These are phyloP conservation scores for Ascidia mentula DNA, from an alignment of 23 tunicate genomes.

Conservation along the genomic window DNA sequence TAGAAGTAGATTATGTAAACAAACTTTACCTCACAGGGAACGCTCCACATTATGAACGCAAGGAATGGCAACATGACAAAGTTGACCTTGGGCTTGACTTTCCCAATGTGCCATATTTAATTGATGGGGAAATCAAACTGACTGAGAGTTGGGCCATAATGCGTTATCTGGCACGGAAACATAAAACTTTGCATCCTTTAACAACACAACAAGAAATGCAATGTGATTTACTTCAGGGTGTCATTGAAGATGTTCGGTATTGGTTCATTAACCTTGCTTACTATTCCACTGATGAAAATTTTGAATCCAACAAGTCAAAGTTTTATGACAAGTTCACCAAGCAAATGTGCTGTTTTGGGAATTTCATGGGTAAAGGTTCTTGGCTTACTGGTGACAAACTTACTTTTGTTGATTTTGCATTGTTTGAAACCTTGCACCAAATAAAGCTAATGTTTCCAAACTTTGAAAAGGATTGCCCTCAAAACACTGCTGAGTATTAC, in stretches of 20 bases:
- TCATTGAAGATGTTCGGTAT: conserved; percentile 46
- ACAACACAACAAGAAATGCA: conserved; percentile 19
- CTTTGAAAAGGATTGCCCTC: conserved; percentile 17
- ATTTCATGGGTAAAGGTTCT: conserved; percentile 14
- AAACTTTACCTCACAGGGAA: conserved; percentile 39
- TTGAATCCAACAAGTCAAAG: conserved; percentile 8
- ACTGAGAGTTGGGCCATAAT: conserved; percentile 89
- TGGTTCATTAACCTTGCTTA: conserved; percentile 52
- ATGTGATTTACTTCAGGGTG: conserved; percentile 58
- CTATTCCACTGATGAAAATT: conserved; percentile 13
- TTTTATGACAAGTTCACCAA: conserved; percentile 5
- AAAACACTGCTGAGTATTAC: conserved; percentile 24
- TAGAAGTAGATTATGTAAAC: conserved; percentile 35
- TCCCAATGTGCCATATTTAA: conserved; percentile 81
- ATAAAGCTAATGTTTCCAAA: conserved; percentile 40
- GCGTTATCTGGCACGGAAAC: conserved; percentile 60
- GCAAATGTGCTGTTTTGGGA: conserved; percentile 30
- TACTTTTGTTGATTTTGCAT: conserved; percentile 72
- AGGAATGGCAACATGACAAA: conserved; percentile 62
- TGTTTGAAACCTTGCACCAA: conserved; percentile 81
- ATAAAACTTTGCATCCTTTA: conserved; percentile 10
- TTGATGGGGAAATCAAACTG: conserved; percentile 69
- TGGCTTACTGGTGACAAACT: conserved; percentile 57
- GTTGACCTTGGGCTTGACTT: conserved; percentile 52
- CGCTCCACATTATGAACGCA: conserved; percentile 59